Conservation (phyloP, 2,888 invertebrate genomes). For the Priocnemis perturbator region DNA sequence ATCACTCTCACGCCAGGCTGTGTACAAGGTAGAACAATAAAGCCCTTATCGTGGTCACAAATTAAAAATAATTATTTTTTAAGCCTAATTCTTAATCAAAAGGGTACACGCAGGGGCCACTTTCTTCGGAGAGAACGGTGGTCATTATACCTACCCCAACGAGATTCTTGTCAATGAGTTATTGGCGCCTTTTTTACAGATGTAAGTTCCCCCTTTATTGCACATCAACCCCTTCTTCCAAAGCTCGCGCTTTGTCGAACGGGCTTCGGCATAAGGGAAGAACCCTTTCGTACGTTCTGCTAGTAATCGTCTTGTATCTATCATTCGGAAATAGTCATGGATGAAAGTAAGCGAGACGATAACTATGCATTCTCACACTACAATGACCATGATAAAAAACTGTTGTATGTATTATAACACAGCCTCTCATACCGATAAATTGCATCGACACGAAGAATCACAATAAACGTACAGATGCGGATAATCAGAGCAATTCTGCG, state of each 20-base stretch:
- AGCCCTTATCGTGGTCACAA: conserved; percentile 71
- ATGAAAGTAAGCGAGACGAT: too few species aligned
- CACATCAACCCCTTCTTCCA: conserved; percentile 68
- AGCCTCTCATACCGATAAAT: too few species aligned
- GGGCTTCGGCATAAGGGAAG: conserved; percentile 59
- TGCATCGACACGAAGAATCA: too few species aligned
- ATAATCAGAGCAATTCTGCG: too few species aligned
- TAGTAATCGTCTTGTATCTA: conserved; percentile 29
- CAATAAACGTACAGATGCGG: too few species aligned
- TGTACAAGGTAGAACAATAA: conserved; percentile 59
- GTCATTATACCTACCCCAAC: conserved; percentile 68
- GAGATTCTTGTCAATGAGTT: conserved; percentile 76
- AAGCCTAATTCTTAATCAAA: conserved; percentile 72
- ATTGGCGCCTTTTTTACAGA: conserved; percentile 71
- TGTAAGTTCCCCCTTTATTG: conserved; percentile 66
- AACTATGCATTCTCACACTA: too few species aligned
- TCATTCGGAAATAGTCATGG: neutral
- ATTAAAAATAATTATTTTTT: conserved; percentile 75
- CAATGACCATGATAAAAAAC: too few species aligned
- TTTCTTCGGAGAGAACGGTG: conserved; percentile 65
- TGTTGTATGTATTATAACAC: too few species aligned
- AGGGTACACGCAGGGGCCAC: conserved; percentile 47
- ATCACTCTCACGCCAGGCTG: conserved; percentile 34
- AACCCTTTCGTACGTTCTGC: conserved; percentile 36
- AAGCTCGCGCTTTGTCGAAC: conserved; percentile 53